phyloP scores from a whole-genome alignment of 2,888 invertebrate genomes.

The Entomobrya proxima region DNA sequence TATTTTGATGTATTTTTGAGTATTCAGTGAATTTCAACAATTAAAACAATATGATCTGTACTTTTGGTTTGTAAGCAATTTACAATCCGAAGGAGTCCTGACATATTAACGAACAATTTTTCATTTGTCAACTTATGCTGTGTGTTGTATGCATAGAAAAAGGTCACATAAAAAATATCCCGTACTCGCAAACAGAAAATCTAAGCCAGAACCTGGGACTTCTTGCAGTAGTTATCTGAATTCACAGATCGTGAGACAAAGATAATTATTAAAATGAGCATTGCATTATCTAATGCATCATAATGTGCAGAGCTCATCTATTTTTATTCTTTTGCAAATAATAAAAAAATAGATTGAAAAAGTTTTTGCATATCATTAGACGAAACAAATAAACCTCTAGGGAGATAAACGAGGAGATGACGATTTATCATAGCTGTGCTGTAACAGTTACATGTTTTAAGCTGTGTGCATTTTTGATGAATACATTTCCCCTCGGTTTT shows the following conservation, averaged over 20 bases:
- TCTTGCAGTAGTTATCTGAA: neutral
- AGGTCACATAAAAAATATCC: too few relatives aligned
- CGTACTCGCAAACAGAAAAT: too few relatives aligned
- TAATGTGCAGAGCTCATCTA: slow-evolving; percentile 2
- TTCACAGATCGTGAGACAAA: slow-evolving; percentile 34
- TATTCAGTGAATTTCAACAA: too few relatives aligned
- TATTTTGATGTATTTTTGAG: too few relatives aligned
- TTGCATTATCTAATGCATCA: slow-evolving; percentile 13
- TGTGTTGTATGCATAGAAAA: too few relatives aligned
- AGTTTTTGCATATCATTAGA: slow-evolving; percentile 60
- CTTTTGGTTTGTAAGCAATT: too few relatives aligned
- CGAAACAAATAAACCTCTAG: slow-evolving; percentile 10
- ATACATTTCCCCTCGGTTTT: slow-evolving; percentile 38
- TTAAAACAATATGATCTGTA: too few relatives aligned
- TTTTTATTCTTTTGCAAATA: slow-evolving; percentile 36
- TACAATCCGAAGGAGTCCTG: too few relatives aligned
- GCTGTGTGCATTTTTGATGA: slow-evolving; percentile 5
- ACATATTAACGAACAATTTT: too few relatives aligned
- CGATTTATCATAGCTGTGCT: neutral
- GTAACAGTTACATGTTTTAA: neutral
- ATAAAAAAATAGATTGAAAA: slow-evolving; percentile 44
- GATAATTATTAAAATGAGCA: slow-evolving; percentile 52
- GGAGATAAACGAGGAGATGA: slow-evolving; percentile 20
- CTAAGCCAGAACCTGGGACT: neutral
- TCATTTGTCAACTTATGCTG: too few relatives aligned